Evolutionary conservation across 35 echinoderm and acorn worm genomes (phyloP).

Genomic region (Apostichopus californicus): DNA sequence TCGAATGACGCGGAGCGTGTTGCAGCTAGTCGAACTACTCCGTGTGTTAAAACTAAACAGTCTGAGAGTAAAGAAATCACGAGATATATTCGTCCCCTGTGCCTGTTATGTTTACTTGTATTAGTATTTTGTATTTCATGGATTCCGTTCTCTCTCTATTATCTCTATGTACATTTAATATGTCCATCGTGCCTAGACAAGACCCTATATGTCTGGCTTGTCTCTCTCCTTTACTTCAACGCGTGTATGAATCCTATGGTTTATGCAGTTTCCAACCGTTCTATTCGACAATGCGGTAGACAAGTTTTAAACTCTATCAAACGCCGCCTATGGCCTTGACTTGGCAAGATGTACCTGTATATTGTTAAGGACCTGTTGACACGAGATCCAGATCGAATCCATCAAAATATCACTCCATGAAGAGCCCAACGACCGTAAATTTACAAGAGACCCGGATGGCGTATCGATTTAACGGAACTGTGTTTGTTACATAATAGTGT

Average conservation of each 20-base stretch:
- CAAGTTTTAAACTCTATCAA: not conserved
- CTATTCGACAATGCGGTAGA: slow-evolving; percentile 9
- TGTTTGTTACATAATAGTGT: no score
- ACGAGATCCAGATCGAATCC: no score
- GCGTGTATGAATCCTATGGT: slow-evolving; percentile 27
- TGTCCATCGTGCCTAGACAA: slow-evolving; percentile 47
- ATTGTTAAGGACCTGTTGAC: no score
- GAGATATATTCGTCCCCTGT: slow-evolving; percentile 14
- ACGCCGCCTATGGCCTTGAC: not conserved
- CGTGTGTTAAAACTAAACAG: no score
- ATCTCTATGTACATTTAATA: slow-evolving; percentile 27
- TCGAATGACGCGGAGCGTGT: no score
- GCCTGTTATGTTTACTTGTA: slow-evolving; percentile 22
- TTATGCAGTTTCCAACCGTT: not conserved
- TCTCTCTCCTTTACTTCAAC: slow-evolving; percentile 20
- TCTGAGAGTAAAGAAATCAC: not conserved
- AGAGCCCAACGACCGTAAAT: no score
- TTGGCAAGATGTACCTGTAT: not conserved
- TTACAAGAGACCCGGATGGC: no score
- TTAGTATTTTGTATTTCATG: slow-evolving; percentile 7
- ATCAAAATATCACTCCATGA: no score
- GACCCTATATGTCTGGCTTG: slow-evolving; percentile 19
- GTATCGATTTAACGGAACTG: no score
- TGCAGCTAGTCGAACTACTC: no score
- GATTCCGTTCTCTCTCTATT: slow-evolving; percentile 33